A percentile compares a stretch with the other conserved stretches of the same genome.
Evolutionary conservation across 1,140 invertebrate species (phyloP).

Genomic region (Oscheius sp.): DNA sequence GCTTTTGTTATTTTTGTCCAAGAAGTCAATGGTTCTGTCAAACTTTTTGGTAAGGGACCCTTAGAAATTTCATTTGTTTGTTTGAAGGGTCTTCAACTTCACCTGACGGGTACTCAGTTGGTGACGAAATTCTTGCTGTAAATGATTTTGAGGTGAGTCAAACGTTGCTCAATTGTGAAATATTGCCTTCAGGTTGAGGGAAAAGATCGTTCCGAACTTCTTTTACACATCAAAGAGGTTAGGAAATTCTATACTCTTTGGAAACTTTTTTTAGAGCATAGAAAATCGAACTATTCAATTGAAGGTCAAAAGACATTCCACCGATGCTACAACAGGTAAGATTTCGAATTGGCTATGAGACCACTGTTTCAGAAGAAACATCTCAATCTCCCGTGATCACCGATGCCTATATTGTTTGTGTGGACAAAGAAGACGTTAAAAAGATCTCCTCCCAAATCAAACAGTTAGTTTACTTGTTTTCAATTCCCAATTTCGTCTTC

Average conservation of each 20-base stretch:
- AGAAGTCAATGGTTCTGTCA: neutral
- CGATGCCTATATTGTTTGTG: neutral
- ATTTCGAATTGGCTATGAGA: neutral
- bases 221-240: neutral
- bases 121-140: neutral
- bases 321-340: neutral
- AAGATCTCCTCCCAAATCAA: neutral
- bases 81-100: neutral
- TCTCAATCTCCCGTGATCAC: neutral
- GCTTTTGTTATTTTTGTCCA: conserved; percentile 2
- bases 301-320: neutral
- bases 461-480: neutral
- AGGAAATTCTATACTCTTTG: neutral
- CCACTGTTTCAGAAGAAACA: neutral
- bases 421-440: neutral
- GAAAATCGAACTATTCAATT: neutral
- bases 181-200: neutral
- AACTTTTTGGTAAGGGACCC: neutral
- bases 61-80: neutral
- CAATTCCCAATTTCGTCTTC: no score
- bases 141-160: neutral
- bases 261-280: neutral
- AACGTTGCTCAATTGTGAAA: neutral
- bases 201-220: neutral
- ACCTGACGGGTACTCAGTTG: neutral